phyloP scores from a whole-genome alignment of 1,140 invertebrate genomes.

The Schlechtendalia chinensis region DNA sequence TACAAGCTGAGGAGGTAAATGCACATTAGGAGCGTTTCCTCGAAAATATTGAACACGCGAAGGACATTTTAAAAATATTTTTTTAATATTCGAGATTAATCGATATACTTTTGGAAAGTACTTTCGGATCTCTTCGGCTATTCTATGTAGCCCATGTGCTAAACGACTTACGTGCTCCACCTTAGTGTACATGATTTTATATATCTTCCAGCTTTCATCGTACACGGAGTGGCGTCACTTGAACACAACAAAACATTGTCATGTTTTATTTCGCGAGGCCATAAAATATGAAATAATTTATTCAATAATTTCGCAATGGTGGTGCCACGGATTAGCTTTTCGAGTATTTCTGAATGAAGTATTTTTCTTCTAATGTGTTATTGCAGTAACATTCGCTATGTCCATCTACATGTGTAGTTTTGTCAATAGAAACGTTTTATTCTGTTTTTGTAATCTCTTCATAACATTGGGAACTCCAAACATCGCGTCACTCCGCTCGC shows the following conservation, averaged over 20 bases:
- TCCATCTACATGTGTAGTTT: no score
- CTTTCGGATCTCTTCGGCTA: not conserved
- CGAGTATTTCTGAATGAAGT: constrained; percentile 4
- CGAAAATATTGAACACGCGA: not conserved
- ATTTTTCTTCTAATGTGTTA: no score
- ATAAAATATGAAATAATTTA: constrained; percentile 2
- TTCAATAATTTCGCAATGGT: not conserved
- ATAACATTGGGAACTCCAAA: no score
- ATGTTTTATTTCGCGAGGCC: not conserved
- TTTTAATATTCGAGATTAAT: constrained; percentile 1
- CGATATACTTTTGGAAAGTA: not conserved
- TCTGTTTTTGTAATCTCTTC: no score
- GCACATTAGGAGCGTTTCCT: not conserved
- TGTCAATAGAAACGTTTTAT: no score
- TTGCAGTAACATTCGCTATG: no score
- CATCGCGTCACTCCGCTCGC: no score
- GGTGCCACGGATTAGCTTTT: constrained; percentile 5
- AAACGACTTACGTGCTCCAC: constrained; percentile 5
- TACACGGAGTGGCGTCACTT: constrained; percentile 3
- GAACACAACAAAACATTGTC: constrained; percentile 12
- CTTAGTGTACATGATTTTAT: not conserved
- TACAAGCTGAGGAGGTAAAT: not conserved
- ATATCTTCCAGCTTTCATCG: not conserved
- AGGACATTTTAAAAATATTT: constrained; percentile 8
- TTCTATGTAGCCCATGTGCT: not conserved